phyloP scores from a whole-genome alignment of 2,888 invertebrate species.

The Drosophila limbata region DNA sequence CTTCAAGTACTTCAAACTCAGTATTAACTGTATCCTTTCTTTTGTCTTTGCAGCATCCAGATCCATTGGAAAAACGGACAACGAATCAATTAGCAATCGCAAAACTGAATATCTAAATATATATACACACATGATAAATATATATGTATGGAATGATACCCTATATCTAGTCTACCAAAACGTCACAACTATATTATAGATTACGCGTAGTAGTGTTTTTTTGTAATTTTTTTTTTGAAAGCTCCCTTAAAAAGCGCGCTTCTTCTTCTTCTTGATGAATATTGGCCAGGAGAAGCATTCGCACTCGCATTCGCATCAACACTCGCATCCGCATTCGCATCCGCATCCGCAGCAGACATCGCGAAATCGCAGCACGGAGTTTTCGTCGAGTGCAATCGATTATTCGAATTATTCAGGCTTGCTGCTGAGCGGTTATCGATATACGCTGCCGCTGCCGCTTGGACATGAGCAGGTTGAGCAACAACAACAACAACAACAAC shows the following conservation, averaged over 20 bases:
- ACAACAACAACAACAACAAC: conserved; percentile 4
- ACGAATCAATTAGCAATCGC: conserved; percentile 29
- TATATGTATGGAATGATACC: conserved; percentile 6
- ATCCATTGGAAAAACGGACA: conserved; percentile 15
- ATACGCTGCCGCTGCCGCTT: conserved; percentile 62
- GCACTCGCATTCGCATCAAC: conserved; percentile 58
- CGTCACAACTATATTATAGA: conserved; percentile 29
- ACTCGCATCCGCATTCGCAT: conserved; percentile 35
- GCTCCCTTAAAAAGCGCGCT: no score
- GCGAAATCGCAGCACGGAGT: conserved; percentile 8
- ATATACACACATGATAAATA: background rate
- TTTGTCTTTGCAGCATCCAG: conserved; percentile 32
- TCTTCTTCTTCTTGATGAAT: conserved; percentile 78
- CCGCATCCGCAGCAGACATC: conserved; percentile 26
- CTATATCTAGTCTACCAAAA: conserved; percentile 72
- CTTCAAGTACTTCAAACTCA: background rate
- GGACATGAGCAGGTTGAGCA: conserved; percentile 71
- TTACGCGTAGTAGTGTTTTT: conserved; percentile 2
- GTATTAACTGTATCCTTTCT: background rate
- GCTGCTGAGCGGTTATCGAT: conserved; percentile 64
- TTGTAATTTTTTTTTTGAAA: background rate
- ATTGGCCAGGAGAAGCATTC: conserved; percentile 80
- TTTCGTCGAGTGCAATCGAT: conserved; percentile 1
- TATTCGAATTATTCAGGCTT: conserved; percentile 44
- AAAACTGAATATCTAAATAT: conserved; percentile 1